Percentiles rank a stretch among this genome's conserved stretches.
phyloP scores from a whole-genome alignment of 2,113 vertebrate genomes.

The Callopanchax toddi region DNA sequence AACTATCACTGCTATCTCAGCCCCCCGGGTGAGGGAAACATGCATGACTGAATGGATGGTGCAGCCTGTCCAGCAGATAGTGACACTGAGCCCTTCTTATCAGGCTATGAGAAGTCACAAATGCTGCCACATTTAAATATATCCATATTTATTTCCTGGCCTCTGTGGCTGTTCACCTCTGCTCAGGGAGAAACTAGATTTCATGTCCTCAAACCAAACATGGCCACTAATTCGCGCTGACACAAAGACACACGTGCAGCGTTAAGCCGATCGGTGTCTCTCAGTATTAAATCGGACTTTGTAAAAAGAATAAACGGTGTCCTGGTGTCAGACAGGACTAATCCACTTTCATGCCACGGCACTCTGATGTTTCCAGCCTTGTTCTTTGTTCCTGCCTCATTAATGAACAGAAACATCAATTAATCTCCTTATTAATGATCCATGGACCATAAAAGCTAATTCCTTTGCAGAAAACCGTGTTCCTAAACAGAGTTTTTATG shows the following conservation, averaged over 20 bases:
- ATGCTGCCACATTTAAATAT: background rate
- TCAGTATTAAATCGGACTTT: slow-evolving; percentile 58
- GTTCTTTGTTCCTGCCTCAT: slow-evolving; percentile 65
- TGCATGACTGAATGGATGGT: background rate
- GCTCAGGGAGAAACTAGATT: background rate
- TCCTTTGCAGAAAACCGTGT: slow-evolving; percentile 16
- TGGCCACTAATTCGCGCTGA: slow-evolving; percentile 8
- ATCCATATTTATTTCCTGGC: background rate
- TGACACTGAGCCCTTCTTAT: background rate
- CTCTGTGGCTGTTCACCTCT: background rate
- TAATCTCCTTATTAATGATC: slow-evolving; percentile 77
- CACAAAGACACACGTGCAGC: slow-evolving; percentile 23
- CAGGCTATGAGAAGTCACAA: background rate
- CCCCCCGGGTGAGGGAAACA: no score
- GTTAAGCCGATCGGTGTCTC: slow-evolving; percentile 56
- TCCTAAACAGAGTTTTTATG: slow-evolving; percentile 29
- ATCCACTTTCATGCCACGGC: slow-evolving; percentile 77
- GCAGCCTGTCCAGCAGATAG: background rate
- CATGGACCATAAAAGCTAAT: slow-evolving; percentile 52
- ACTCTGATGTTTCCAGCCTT: slow-evolving; percentile 66
- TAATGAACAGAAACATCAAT: slow-evolving; percentile 75
- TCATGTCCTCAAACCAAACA: background rate
- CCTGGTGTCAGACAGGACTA: slow-evolving; percentile 73
- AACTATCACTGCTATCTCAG: background rate
- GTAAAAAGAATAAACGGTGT: slow-evolving; percentile 60